phyloP scores from a whole-genome alignment of 2,797 vertebrate species.

The Eulemur coronatus region DNA sequence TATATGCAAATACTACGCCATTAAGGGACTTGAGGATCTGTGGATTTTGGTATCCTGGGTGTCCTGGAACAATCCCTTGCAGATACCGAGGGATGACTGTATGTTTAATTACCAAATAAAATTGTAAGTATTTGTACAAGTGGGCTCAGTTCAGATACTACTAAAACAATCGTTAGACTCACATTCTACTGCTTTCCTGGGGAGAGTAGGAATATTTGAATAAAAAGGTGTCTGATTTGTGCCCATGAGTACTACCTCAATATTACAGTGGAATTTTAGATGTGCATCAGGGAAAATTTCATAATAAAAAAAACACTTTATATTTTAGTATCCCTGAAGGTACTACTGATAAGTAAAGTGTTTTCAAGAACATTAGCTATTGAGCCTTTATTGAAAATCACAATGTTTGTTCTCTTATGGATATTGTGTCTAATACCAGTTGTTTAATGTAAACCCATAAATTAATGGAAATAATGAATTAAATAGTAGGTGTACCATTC shows the following conservation, averaged over 20 bases:
- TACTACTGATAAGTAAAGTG: neutral
- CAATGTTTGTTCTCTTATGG: neutral
- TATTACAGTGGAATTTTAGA: conserved; percentile 19
- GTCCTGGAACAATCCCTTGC: neutral
- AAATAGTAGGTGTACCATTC: neutral
- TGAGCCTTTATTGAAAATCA: conserved; percentile 1
- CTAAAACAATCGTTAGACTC: neutral
- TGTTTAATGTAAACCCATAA: neutral
- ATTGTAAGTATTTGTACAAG: neutral
- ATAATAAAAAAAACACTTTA: neutral
- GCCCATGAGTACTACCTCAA: neutral
- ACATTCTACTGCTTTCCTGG: neutral
- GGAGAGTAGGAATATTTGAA: conserved; percentile 12
- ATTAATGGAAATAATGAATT: conserved; percentile 38
- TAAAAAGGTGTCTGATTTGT: conserved; percentile 5
- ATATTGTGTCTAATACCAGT: conserved; percentile 1
- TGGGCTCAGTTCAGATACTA: neutral
- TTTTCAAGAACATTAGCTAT: conserved; percentile 16
- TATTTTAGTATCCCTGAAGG: neutral
- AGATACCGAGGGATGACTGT: neutral
- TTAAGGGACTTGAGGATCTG: neutral
- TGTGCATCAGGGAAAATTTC: neutral
- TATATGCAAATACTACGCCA: neutral
- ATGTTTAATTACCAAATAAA: conserved; percentile 29
- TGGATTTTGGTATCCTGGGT: neutral